Base-by-base conservation (phyloP, 2,888 invertebrate species). In the Tenthredo mesomela region DNA sequence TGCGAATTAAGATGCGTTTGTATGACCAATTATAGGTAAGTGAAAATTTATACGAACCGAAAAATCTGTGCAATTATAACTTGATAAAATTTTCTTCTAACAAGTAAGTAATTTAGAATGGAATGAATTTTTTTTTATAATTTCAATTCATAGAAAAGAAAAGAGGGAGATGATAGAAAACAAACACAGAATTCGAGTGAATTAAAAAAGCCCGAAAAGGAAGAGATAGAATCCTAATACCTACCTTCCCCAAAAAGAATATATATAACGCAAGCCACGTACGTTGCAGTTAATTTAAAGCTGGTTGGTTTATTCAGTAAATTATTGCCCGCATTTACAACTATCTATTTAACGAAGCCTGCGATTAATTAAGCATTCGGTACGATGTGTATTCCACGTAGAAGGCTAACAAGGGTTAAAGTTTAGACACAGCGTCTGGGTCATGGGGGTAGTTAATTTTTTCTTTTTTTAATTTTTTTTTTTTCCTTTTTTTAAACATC, bases 271-370 rank as follows among this genome's bases (percentile, higher is more conserved):
- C 25, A 75, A 21, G 47, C 18, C 29, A 47, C 29, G n/a, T n/a
- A 33, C 25, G 77, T 40, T 80, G 21, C 61, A 61, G 80, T 80
- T 80, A 80, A 80, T 80, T 50, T 61, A 58, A 61, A 37, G 37
- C 80, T 40, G 61, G 80, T 25, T 80, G 40, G 80, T 80, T 80
- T 80, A 58, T 61, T 61, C 80, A n/a, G 37, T 80, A 61, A 80
- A 80, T 80, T 80, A 80, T 80, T 21, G 61, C 33, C 40, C 80
- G 37, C 61, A 61, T n/a, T 80, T 21, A 80, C 58, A 61, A 80
- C 80, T 80, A 80, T 80, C 80, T 80, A 80, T 80, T 80, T 40
- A 80, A 37, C 80, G 33, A 61, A 80, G 58, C 80, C 80, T 80
- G 80, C 77, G 77, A 77, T 77, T 80, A 80, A 80, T 40, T 40